A percentile compares a stretch with the other conserved stretches of the same genome.
Conservation (phyloP, 2,888 invertebrate species). For the Apantesis nais region DNA sequence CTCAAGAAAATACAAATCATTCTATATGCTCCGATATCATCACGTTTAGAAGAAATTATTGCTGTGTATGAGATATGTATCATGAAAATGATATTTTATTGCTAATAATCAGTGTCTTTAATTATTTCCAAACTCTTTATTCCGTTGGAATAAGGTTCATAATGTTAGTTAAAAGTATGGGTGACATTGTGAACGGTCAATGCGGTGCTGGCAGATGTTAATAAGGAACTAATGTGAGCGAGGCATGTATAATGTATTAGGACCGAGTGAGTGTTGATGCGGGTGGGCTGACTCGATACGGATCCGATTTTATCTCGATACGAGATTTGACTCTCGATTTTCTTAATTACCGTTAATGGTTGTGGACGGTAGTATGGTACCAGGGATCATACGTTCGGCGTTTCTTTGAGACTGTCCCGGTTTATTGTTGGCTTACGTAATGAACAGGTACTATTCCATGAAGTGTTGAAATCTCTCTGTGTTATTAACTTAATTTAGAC, state of each 20-base stretch:
- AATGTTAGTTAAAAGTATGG: conserved; percentile 27
- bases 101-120: conserved; percentile 55
- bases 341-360: conserved; percentile 83
- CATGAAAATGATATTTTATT: conserved; percentile 71
- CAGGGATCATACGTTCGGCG: conserved; percentile 46
- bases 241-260: conserved; percentile 80
- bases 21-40: conserved; percentile 68
- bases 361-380: conserved; percentile 60
- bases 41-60: conserved; percentile 63
- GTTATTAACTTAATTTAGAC: neutral
- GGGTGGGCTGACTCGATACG: conserved; percentile 77
- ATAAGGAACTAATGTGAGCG: conserved; percentile 65
- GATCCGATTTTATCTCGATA: conserved; percentile 77
- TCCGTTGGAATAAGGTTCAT: conserved; percentile 35
- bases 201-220: conserved; percentile 59
- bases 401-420: conserved; percentile 29
- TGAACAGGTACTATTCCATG: neutral
- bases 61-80: conserved; percentile 61
- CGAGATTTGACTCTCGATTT: conserved; percentile 76
- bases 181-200: conserved; percentile 50
- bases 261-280: conserved; percentile 58
- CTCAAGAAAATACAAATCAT: conserved; percentile 54
- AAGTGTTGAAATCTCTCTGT: neutral
- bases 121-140: conserved; percentile 32
- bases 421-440: conserved; percentile 11